Conservation (phyloP, 1,140 invertebrate species). For the Bombus sibiricus region DNA sequence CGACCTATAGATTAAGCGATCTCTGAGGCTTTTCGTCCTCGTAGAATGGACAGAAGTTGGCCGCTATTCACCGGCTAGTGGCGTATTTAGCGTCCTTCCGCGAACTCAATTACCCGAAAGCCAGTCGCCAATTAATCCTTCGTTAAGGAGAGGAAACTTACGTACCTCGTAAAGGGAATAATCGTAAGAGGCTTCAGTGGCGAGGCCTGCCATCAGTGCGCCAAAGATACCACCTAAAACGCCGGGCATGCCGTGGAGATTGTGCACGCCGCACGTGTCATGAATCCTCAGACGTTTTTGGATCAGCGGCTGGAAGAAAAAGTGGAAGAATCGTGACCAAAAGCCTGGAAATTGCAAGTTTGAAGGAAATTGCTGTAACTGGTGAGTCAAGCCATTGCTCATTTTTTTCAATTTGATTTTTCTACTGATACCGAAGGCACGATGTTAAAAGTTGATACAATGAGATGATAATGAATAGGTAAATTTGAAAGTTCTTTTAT, state of each 20-base stretch:
- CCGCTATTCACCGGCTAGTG: background rate
- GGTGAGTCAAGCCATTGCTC: background rate
- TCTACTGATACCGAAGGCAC: background rate
- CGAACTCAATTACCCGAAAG: conserved; percentile 34
- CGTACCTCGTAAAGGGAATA: conserved; percentile 84
- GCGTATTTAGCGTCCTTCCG: background rate
- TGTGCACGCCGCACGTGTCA: conserved; percentile 98
- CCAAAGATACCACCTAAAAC: conserved; percentile 92
- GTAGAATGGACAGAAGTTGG: background rate
- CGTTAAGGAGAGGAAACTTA: background rate
- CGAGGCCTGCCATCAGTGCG: conserved; percentile 89
- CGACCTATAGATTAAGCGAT: conserved; percentile 31
- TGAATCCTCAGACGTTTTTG: conserved; percentile 88
- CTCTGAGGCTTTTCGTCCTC: background rate
- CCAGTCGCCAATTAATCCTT: conserved; percentile 27
- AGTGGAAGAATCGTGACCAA: background rate
- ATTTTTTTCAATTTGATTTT: background rate
- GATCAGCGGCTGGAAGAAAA: conserved; percentile 87
- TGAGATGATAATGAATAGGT: background rate
- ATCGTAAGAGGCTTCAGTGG: conserved; percentile 84
- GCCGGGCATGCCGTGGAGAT: conserved; percentile 97
- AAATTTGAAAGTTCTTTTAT: background rate
- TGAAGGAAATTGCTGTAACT: background rate
- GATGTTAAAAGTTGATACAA: background rate
- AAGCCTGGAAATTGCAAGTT: background rate